Percentiles rank a stretch among this genome's conserved stretches.
Conservation (phyloP, 1,140 invertebrate genomes). For the Drosophila sulfurigaster region DNA sequence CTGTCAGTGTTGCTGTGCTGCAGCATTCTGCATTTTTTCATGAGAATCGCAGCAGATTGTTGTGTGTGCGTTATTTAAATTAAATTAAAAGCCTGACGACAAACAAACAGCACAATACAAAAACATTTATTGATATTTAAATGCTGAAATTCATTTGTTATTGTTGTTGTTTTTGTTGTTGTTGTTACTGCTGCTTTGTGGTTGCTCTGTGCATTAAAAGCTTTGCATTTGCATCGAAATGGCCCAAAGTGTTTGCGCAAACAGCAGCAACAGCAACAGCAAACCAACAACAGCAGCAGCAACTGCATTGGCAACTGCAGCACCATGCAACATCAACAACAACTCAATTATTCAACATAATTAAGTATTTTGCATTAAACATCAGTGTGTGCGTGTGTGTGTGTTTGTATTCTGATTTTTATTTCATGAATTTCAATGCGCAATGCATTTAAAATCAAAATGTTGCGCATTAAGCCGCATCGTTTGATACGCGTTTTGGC, state of each 20-base stretch:
- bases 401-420: constrained; percentile 63
- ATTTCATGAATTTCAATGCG: constrained; percentile 74
- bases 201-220: constrained; percentile 77
- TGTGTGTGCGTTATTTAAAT: constrained; percentile 66
- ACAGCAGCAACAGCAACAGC: constrained; percentile 53
- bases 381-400: constrained; percentile 21
- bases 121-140: constrained; percentile 82
- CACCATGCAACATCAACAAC: constrained; percentile 57
- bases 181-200: constrained; percentile 41
- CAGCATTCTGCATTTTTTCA: constrained; percentile 58
- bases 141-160: constrained; percentile 50
- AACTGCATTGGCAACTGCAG: constrained; percentile 47
- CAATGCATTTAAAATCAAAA: constrained; percentile 79
- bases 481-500: constrained; percentile 75
- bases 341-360: constrained; percentile 83
- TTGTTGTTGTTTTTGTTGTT: constrained; percentile 19
- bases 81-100: constrained; percentile 77
- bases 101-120: constrained; percentile 60
- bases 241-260: constrained; percentile 76
- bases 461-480: constrained; percentile 76
- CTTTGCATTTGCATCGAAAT: constrained; percentile 66
- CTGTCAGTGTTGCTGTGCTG: constrained; percentile 52
- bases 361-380: constrained; percentile 82
- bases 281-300: constrained; percentile 58
- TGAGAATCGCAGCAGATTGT: constrained; percentile 16